These are phyloP conservation scores for Brachionus plicatilis DNA, from an alignment of 1,140 invertebrate genomes.

Conservation along the genomic window DNA sequence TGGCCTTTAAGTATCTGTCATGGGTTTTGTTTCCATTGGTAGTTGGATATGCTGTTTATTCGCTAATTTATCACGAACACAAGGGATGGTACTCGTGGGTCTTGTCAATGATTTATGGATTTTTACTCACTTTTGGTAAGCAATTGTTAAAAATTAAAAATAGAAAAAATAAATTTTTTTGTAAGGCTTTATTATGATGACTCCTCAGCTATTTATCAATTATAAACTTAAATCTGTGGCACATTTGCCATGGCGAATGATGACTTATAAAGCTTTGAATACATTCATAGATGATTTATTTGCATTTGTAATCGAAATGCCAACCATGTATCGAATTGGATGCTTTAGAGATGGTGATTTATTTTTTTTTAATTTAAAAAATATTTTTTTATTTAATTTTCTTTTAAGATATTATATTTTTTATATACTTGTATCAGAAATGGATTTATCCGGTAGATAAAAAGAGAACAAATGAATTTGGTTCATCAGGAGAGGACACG, in stretches of 20 bases:
- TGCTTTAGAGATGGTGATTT: slow-evolving; percentile 85
- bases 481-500: slow-evolving; percentile 61
- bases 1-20: slow-evolving; percentile 91
- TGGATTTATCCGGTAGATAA: slow-evolving; percentile 96
- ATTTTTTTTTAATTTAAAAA: neutral
- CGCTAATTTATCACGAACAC: slow-evolving; percentile 92
- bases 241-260: slow-evolving; percentile 97
- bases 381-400: slow-evolving; percentile 41
- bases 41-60: slow-evolving; percentile 85
- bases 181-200: slow-evolving; percentile 99
- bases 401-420: slow-evolving; percentile 86
- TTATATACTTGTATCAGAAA: slow-evolving; percentile 94
- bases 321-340: slow-evolving; percentile 82
- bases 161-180: slow-evolving; percentile 39
- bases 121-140: slow-evolving; percentile 87
- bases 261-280: slow-evolving; percentile 98
- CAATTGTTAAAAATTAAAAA: slow-evolving; percentile 43
- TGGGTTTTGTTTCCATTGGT: slow-evolving; percentile 90
- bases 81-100: slow-evolving; percentile 92
- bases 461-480: slow-evolving; percentile 90
- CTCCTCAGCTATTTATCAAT: slow-evolving; percentile 96
- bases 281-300: slow-evolving; percentile 99
- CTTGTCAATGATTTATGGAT: slow-evolving; percentile 91
- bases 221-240: slow-evolving; percentile 98
- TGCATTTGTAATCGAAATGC: slow-evolving; percentile 99